These are phyloP conservation scores for Sinocyclocheilus anophthalmus DNA, from an alignment of 2,113 vertebrate genomes.

Conservation along the genomic window DNA sequence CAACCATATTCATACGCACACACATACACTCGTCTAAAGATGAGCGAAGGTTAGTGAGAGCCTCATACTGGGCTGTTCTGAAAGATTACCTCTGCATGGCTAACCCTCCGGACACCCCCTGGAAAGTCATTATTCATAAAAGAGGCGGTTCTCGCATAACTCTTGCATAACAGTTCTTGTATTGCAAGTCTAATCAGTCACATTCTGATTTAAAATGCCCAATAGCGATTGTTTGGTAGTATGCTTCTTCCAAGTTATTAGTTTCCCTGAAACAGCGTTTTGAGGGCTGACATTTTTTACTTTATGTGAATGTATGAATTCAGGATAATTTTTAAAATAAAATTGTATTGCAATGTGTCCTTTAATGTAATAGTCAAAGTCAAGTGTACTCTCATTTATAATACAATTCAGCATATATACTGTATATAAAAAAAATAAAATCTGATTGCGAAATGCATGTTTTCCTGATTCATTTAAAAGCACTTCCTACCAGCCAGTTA, in stretches of 20 bases:
- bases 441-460: not conserved
- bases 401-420: not conserved
- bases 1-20: not conserved
- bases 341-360: not conserved
- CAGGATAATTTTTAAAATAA: too few species aligned
- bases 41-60: slow-evolving; percentile 62
- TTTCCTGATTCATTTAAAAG: not conserved
- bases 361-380: not conserved
- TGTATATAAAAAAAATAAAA: too few species aligned
- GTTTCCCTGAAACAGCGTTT: not conserved
- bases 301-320: too few species aligned
- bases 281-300: not conserved
- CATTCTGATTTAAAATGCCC: not conserved
- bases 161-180: not conserved
- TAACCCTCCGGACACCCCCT: slow-evolving; percentile 68
- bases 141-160: slow-evolving; percentile 52
- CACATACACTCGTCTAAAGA: not conserved
- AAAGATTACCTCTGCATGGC: slow-evolving; percentile 71
- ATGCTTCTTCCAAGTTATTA: not conserved
- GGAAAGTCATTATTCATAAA: slow-evolving; percentile 71
- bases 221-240: not conserved
- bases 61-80: slow-evolving; percentile 70
- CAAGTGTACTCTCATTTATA: not conserved
- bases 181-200: not conserved
- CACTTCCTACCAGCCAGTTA: not conserved